These are phyloP conservation scores for Tragelaphus eurycerus DNA, from an alignment of 2,797 vertebrate species.

Conservation along the genomic window DNA sequence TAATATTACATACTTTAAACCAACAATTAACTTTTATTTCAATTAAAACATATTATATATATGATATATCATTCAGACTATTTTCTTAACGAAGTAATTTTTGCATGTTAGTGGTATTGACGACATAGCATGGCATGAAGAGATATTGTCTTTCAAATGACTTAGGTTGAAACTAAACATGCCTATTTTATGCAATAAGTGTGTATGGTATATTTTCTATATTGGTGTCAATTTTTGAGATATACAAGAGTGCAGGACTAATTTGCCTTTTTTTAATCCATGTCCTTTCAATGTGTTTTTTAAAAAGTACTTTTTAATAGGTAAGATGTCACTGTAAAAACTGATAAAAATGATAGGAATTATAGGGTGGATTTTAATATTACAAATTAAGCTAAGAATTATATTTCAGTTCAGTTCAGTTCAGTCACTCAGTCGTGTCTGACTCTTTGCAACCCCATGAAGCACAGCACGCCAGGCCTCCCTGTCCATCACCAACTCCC, in stretches of 20 bases:
- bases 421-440: too few species aligned
- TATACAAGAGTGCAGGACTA: neutral
- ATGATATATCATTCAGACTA: neutral
- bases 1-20: neutral
- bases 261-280: neutral
- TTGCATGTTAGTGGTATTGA: neutral
- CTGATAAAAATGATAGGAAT: neutral
- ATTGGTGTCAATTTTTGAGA: neutral
- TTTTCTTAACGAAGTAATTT: conserved; percentile 4
- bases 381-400: neutral
- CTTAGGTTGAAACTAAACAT: conserved; percentile 11
- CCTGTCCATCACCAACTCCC: too few species aligned
- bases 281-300: neutral
- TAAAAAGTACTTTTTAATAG: neutral
- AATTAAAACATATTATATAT: neutral
- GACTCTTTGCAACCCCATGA: too few species aligned
- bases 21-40: neutral
- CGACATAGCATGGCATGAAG: neutral
- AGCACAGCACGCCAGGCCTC: too few species aligned
- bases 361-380: neutral
- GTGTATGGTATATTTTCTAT: neutral
- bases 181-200: neutral
- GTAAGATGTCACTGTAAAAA: conserved; percentile 1
- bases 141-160: neutral
- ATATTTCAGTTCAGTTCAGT: neutral